Conservation (phyloP, 2,113 vertebrate species). For the Benitochromis conjunctus region DNA sequence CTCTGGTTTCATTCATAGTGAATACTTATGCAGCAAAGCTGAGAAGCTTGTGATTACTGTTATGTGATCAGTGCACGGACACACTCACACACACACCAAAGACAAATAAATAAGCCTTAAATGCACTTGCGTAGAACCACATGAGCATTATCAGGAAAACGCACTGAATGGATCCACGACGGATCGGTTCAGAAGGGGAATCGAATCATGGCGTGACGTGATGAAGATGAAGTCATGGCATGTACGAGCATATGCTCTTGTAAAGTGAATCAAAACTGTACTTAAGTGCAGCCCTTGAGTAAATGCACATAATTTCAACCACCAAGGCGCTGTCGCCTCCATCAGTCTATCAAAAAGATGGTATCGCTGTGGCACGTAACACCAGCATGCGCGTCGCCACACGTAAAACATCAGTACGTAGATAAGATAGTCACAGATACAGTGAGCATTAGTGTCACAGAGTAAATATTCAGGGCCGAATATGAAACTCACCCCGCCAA, state of each 20-base stretch:
- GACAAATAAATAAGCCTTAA: not conserved
- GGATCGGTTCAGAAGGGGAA: not conserved
- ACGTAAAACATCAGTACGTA: not conserved
- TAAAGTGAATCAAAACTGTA: accelerated
- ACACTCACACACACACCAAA: not conserved
- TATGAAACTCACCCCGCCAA: constrained; percentile 82
- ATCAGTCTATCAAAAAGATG: not conserved
- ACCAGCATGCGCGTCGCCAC: accelerated
- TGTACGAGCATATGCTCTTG: accelerated
- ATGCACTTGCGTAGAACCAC: not conserved
- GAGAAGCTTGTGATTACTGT: not conserved
- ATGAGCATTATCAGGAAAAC: not conserved
- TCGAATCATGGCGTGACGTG: not conserved
- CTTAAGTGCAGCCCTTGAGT: accelerated
- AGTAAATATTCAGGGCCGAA: not conserved
- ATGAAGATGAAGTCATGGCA: not conserved
- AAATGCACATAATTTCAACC: not conserved
- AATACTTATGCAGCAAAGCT: not conserved
- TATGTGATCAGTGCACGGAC: not conserved
- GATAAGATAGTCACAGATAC: accelerated
- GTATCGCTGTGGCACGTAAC: accelerated
- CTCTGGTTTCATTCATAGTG: not conserved
- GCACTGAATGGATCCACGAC: not conserved
- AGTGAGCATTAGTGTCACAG: accelerated
- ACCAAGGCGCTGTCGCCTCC: not conserved